Evolutionary conservation across 2,113 vertebrate genomes (phyloP), one percentile per base, ranked within the genome.

Genomic region (Xenopus laevis): DNA sequence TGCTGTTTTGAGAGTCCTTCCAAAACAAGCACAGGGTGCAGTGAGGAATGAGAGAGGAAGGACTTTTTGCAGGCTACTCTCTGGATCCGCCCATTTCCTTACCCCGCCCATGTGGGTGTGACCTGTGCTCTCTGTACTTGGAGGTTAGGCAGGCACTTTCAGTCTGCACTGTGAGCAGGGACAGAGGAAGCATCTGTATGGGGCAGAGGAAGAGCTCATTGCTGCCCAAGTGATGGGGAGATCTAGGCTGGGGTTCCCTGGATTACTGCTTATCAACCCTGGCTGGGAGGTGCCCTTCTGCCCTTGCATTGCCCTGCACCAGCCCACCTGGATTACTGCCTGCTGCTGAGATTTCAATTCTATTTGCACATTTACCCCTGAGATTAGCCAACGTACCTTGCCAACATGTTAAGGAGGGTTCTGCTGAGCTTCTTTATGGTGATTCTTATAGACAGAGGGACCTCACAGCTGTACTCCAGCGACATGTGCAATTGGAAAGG

Each of bases 401-500:
- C 59, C 46, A 89, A 84, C 85, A 91, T 92, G 91, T 83, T 89
- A 79, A 82, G 77, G 79, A 79, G 84, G 85, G 57, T 84, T 74
- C 84, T 89, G 85, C 87, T 86, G 65, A 81, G 84, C 79, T 78
- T 89, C 79, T 81, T 93, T 79, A 81, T 83, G 71, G 84, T 90
- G 33, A 79, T 91, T 15, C 80, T 90, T 13, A 86, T 95, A 78
- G 88, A 90, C 79, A 84, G 90, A 78, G 85, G 88, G 58, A 88
- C 88, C 80, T 72, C 84, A 11, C 85, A 92, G 71, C 96, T 97
- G 79, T 96, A 97, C 83, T 96, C 95, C 18, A 98, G 96, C 83
- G 95, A 98, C 84, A 90, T 96, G 89, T 98, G 96, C 90, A 97
- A 92, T 87, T 98, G 96, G 96, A 97, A 89, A 87, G 96, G 96